Conservation (phyloP, 2,797 vertebrate species). For the Clarias fuscus region DNA sequence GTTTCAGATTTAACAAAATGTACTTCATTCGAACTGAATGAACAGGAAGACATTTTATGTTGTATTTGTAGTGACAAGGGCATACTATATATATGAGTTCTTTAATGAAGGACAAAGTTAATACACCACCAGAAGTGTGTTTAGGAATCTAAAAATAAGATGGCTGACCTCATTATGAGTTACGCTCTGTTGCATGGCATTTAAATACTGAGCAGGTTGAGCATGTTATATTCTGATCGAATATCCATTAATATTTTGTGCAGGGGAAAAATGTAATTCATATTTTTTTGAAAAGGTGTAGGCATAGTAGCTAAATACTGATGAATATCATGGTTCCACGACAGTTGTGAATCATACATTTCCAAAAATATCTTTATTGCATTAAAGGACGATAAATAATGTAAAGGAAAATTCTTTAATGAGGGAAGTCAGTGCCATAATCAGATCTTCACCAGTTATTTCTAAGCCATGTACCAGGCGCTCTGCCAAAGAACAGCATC, state of each 20-base stretch:
- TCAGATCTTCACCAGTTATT: conserved; percentile 62
- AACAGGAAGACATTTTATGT: neutral
- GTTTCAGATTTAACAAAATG: neutral
- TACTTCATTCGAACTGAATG: neutral
- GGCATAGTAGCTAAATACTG: neutral
- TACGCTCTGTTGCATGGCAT: conserved; percentile 39
- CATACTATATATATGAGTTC: conserved; percentile 49
- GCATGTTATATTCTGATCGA: neutral
- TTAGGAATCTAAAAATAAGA: conserved; percentile 71
- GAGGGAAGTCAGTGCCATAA: conserved; percentile 18
- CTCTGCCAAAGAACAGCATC: conserved; percentile 62
- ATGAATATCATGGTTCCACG: neutral
- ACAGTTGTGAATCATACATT: neutral
- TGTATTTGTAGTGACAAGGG: conserved; percentile 10
- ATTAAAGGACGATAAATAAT: neutral
- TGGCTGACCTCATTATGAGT: conserved; percentile 64
- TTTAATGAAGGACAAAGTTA: conserved; percentile 73
- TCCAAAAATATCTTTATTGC: neutral
- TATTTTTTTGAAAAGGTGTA: neutral
- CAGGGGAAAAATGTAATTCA: neutral
- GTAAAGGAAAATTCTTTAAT: neutral
- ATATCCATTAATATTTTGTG: neutral
- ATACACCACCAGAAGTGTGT: conserved; percentile 64
- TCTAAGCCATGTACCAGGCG: conserved; percentile 66
- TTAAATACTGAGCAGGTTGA: conserved; percentile 41